Evolutionary conservation across 2,113 vertebrate genomes (phyloP).

Genomic region (Phalacrocorax aristotelis): DNA sequence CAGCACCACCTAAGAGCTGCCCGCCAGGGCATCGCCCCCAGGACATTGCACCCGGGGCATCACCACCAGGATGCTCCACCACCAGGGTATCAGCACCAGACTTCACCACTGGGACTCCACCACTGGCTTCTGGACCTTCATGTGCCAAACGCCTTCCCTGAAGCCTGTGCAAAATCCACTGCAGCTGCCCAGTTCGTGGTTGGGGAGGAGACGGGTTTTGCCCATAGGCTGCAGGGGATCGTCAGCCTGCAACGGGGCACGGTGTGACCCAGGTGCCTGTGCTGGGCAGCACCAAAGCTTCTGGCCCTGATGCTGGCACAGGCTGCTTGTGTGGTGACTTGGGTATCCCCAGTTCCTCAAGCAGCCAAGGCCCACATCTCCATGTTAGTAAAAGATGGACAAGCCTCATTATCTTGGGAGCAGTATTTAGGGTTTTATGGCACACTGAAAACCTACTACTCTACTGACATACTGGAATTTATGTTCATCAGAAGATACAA

Average conservation of each 20-base stretch:
- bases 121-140: accelerated
- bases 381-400: accelerated
- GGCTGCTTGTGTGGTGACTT: accelerated
- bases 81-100: no score
- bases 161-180: background rate
- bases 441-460: background rate
- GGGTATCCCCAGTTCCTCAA: background rate
- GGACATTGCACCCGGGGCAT: accelerated
- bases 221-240: accelerated
- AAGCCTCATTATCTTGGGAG: background rate
- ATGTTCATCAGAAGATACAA: background rate
- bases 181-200: accelerated
- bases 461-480: background rate
- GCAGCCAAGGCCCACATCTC: background rate
- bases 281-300: background rate
- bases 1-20: accelerated
- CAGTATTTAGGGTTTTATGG: background rate
- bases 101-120: background rate
- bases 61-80: no score
- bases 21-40: accelerated
- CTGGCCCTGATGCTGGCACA: background rate
- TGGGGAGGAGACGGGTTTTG: background rate
- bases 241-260: background rate
- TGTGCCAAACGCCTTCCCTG: background rate
- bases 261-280: accelerated